Evolutionary conservation across 1,140 invertebrate genomes (phyloP).

Genomic region (Adelges cooleyi): DNA sequence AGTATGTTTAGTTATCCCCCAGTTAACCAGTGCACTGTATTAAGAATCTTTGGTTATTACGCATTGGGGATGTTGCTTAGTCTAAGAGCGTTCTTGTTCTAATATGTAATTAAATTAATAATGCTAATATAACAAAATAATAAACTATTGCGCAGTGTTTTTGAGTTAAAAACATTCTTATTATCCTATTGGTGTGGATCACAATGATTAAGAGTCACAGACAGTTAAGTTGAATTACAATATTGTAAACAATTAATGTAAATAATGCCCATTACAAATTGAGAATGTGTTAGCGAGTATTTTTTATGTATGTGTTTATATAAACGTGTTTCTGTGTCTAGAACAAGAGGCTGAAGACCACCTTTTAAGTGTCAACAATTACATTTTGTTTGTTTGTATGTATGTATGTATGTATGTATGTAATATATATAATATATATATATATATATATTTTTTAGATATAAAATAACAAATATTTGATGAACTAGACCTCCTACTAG

Average conservation of each 20-base stretch:
- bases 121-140: conserved; percentile 15
- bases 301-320: not conserved
- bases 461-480: conserved; percentile 18
- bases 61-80: conserved; percentile 9
- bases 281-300: not conserved
- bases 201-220: conserved; percentile 23
- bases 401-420: too few species aligned
- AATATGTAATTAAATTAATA: conserved; percentile 8
- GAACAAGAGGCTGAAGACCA: conserved; percentile 25
- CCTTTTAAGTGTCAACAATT: conserved; percentile 2
- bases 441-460: not conserved
- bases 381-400: not conserved
- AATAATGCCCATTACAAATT: conserved; percentile 24
- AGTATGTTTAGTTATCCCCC: conserved; percentile 6
- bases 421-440: too few species aligned
- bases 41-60: conserved; percentile 23
- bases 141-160: conserved; percentile 2
- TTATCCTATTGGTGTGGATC: conserved; percentile 9
- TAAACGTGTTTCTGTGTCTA: too few species aligned
- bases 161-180: conserved; percentile 13
- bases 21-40: conserved; percentile 3
- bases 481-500: conserved; percentile 29
- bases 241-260: too few species aligned
- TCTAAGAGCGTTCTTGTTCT: conserved; percentile 19
- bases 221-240: conserved; percentile 22